Conservation (phyloP, 2,888 invertebrate genomes). For the Pandemis cinnamomeana region DNA sequence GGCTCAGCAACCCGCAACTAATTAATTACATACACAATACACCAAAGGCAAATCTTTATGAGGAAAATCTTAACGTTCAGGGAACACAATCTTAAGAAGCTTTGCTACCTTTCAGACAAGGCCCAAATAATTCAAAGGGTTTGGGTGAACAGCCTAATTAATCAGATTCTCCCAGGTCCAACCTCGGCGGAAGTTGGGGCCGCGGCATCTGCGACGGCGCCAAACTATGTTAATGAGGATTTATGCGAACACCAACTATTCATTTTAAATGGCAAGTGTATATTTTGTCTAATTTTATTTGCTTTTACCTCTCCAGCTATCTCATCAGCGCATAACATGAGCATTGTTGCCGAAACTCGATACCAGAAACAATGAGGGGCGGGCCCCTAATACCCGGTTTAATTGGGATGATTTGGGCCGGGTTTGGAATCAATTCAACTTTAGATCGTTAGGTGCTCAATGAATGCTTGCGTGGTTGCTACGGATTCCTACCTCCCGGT, state of each 20-base stretch:
- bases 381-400: constrained; percentile 26
- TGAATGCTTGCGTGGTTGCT: constrained; percentile 10
- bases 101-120: constrained; percentile 61
- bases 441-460: constrained; percentile 28
- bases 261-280: constrained; percentile 25
- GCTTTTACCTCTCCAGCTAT: constrained; percentile 23
- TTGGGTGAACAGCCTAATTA: constrained; percentile 67
- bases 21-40: constrained; percentile 65
- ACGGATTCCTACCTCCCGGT: neutral
- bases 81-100: constrained; percentile 65
- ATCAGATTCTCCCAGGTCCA: constrained; percentile 64
- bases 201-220: constrained; percentile 64
- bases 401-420: constrained; percentile 33
- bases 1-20: constrained; percentile 45
- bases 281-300: constrained; percentile 41
- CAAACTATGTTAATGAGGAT: constrained; percentile 60
- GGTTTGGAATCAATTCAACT: constrained; percentile 36
- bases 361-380: constrained; percentile 28
- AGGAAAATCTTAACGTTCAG: constrained; percentile 56
- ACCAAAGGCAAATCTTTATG: constrained; percentile 56
- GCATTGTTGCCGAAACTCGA: constrained; percentile 18
- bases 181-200: constrained; percentile 47
- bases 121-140: constrained; percentile 70
- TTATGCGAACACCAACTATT: constrained; percentile 46
- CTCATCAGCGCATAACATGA: constrained; percentile 8